Conservation (phyloP, 2,888 invertebrate genomes). For the Dynastes grantii region DNA sequence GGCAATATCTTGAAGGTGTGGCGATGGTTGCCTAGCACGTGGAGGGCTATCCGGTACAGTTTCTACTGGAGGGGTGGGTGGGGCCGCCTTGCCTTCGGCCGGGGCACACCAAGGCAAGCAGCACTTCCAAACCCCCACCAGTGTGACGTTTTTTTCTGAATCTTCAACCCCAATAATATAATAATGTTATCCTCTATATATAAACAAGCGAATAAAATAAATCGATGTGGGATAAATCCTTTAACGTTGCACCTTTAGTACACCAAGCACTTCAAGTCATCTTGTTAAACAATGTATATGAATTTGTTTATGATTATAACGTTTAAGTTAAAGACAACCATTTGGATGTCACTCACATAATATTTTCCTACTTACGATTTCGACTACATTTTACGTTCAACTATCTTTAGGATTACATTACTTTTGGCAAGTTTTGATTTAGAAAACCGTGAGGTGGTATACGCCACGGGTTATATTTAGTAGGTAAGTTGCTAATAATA, state of each 20-base stretch:
- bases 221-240: slow-evolving; percentile 3
- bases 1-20: slow-evolving; percentile 84
- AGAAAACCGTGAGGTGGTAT: not conserved
- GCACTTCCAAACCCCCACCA: slow-evolving; percentile 87
- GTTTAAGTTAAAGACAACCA: not conserved
- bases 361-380: not conserved
- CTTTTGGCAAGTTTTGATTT: slow-evolving; percentile 20
- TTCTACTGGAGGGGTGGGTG: slow-evolving; percentile 62
- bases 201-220: slow-evolving; percentile 18
- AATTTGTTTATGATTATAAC: not conserved
- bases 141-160: slow-evolving; percentile 71
- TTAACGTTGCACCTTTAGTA: not conserved
- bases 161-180: slow-evolving; percentile 53
- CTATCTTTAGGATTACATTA: slow-evolving; percentile 9
- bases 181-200: slow-evolving; percentile 16
- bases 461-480: not conserved
- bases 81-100: slow-evolving; percentile 68
- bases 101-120: slow-evolving; percentile 89
- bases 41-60: slow-evolving; percentile 76
- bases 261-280: slow-evolving; percentile 22
- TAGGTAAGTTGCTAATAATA: not conserved
- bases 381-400: slow-evolving; percentile 5
- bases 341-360: not conserved
- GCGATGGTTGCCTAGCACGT: slow-evolving; percentile 79
- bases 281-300: not conserved